These are phyloP conservation scores for Trinorchestia longiramus DNA, from an alignment of 1,140 invertebrate species.

Conservation along the genomic window DNA sequence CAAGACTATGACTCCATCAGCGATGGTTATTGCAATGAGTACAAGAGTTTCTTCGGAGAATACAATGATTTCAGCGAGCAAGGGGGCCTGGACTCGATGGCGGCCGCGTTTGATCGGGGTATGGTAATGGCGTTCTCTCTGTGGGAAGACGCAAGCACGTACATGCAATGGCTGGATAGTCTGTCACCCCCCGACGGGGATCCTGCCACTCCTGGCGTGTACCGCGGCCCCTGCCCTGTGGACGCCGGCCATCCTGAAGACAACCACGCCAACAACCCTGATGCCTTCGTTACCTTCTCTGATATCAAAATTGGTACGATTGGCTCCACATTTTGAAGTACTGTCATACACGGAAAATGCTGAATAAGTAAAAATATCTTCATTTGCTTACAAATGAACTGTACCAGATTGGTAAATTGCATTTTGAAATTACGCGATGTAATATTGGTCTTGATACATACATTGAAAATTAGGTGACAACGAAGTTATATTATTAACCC, in stretches of 20 bases:
- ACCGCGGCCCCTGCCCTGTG: slow-evolving; percentile 65
- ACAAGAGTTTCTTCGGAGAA: slow-evolving; percentile 63
- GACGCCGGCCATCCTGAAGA: slow-evolving; percentile 56
- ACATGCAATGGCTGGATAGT: slow-evolving; percentile 67
- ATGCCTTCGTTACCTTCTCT: slow-evolving; percentile 13
- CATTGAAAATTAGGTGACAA: background rate
- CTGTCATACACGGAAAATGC: background rate
- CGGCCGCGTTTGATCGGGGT: slow-evolving; percentile 60
- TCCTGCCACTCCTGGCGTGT: slow-evolving; percentile 63
- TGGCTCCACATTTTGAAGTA: slow-evolving; percentile 6
- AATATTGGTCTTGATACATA: background rate
- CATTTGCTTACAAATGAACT: background rate
- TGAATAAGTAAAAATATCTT: background rate
- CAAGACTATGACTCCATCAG: slow-evolving; percentile 64
- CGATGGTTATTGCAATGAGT: slow-evolving; percentile 59
- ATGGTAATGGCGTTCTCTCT: slow-evolving; percentile 65
- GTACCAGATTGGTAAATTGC: background rate
- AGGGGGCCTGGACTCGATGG: slow-evolving; percentile 63
- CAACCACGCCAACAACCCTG: slow-evolving; percentile 15
- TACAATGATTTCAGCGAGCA: slow-evolving; percentile 59
- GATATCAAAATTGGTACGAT: slow-evolving; percentile 33
- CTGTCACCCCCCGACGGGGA: slow-evolving; percentile 63
- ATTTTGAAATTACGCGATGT: background rate
- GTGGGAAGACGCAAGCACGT: slow-evolving; percentile 65
- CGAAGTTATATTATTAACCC: too few species aligned